Conservation (phyloP, 2,797 vertebrate genomes). For the Bovichtus variegatus region DNA sequence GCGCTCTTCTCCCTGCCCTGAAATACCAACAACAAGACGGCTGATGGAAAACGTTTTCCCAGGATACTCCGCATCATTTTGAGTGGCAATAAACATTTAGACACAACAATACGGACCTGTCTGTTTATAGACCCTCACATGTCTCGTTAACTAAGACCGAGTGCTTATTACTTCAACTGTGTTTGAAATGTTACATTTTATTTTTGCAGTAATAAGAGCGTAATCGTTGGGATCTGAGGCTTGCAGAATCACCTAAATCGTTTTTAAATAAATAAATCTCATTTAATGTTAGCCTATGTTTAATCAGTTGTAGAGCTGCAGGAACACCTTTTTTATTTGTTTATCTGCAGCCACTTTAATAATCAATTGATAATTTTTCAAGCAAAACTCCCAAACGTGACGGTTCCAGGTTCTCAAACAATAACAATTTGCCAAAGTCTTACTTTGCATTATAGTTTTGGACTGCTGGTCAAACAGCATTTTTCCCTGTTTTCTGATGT, state of each 20-base stretch:
- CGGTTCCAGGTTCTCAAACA: too few relatives aligned
- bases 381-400: too few relatives aligned
- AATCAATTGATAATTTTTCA: too few relatives aligned
- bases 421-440: too few relatives aligned
- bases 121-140: neutral
- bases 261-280: neutral
- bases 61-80: neutral
- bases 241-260: neutral
- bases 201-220: neutral
- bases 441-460: too few relatives aligned
- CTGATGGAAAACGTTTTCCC: neutral
- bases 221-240: neutral
- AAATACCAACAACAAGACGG: neutral
- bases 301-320: neutral
- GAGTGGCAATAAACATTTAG: neutral
- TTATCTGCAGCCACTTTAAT: neutral
- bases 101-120: too few relatives aligned
- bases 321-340: too few relatives aligned
- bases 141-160: neutral
- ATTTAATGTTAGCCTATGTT: neutral
- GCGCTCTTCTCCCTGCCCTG: slow-evolving; percentile 62
- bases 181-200: neutral
- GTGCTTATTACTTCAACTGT: neutral
- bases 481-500: too few relatives aligned
- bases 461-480: too few relatives aligned